Evolutionary conservation across 2,113 vertebrate genomes (phyloP), one percentile per base, ranked within the genome.

Genomic region (Pimephales promelas): DNA sequence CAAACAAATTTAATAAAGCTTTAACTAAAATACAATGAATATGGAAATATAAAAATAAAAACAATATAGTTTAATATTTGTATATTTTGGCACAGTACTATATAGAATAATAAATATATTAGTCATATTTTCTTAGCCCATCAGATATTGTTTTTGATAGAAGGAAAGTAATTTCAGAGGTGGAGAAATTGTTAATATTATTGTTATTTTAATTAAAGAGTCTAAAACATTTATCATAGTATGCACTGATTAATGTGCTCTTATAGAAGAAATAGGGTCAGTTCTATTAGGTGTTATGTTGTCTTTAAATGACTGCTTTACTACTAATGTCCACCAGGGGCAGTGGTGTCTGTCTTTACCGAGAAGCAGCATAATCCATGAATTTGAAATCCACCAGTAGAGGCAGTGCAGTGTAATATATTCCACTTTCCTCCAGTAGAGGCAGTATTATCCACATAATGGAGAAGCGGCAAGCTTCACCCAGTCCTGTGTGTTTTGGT

Each of bases 261-360:
- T 43, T 1, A 13, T 43, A 0, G 0, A 72, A 73, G 14, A 26
- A n/a, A 28, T 10, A 76, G 5, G 4, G 1, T 36, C 1, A 13
- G 79, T 74, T 18, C 77, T 54, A 52, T 20, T 64, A 28, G 28
- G 28, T 28, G 9, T 20, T 13, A 28, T 47, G 2, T 40, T 14
- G 78, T 85, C 70, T 71, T 34, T 54, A 47, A 71, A 76, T 61
- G 61, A 14, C 3, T 57, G 36, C 8, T 36, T 68, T 40, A 76
- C 34, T 76, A 5, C 7, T 40, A 59, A n/a, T 47, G 14, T 71
- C 88, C 90, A 90, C 88, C 43, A 62, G 90, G 77, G 91, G 92
- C 83, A 83, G 86, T 73, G 54, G 73, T 79, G 83, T 79, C 91
- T 3, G 18, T 86, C 40, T 72, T 16, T 5, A 26, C 0, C 1